Evolutionary conservation across 2,888 invertebrate species (phyloP).

Genomic region (Oxystoma pomonae): DNA sequence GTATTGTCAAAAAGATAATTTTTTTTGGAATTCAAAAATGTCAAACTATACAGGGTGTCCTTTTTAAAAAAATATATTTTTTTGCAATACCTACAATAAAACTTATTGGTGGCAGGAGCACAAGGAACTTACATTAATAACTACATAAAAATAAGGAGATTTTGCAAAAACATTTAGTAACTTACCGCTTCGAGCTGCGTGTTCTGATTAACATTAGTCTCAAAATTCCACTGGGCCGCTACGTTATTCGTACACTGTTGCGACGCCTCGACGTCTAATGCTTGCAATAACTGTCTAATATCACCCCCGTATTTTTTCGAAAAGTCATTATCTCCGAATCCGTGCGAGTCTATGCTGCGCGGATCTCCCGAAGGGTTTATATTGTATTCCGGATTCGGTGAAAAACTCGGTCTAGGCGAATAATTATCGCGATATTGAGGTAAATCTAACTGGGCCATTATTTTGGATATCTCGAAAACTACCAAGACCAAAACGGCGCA

Average conservation of each 20-base stretch:
- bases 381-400: constrained; percentile 19
- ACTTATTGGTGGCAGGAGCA: too few species aligned
- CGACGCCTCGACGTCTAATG: constrained; percentile 71
- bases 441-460: constrained; percentile 28
- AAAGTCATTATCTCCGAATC: constrained; percentile 11
- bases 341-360: background rate
- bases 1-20: too few species aligned
- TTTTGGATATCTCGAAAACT: background rate
- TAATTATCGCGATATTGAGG: constrained; percentile 25
- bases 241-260: constrained; percentile 82
- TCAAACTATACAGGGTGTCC: too few species aligned
- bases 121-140: too few species aligned
- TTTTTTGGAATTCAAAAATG: too few species aligned
- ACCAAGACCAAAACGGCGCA: background rate
- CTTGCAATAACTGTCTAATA: constrained; percentile 58
- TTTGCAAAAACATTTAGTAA: constrained; percentile 31
- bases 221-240: constrained; percentile 86
- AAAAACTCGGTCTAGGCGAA: constrained; percentile 20
- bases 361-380: constrained; percentile 8
- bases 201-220: constrained; percentile 79
- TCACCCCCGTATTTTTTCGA: constrained; percentile 36
- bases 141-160: constrained; percentile 3
- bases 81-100: too few species aligned
- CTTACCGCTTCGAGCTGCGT: constrained; percentile 82
- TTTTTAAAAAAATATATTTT: too few species aligned